phyloP scores from a whole-genome alignment of 2,888 invertebrate genomes.

The Drosophila testacea region DNA sequence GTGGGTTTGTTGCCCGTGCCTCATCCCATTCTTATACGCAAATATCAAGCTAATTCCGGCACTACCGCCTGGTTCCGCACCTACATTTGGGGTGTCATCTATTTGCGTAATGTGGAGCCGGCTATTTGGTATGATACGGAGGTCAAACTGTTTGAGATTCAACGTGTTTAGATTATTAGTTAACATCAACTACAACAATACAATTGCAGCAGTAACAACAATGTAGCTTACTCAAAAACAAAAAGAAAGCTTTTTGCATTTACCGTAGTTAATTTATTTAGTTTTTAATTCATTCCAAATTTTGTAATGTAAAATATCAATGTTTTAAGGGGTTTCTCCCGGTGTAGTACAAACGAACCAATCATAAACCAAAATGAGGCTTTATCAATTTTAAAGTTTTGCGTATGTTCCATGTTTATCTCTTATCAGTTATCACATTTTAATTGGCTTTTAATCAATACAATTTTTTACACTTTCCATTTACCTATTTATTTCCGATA shows the following conservation, averaged over 20 bases:
- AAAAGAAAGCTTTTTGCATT: conserved; percentile 70
- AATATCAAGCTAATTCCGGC: conserved; percentile 99
- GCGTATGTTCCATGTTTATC: conserved; percentile 31
- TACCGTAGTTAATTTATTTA: conserved; percentile 74
- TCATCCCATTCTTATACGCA: conserved; percentile 99
- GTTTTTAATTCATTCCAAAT: conserved; percentile 62
- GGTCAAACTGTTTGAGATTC: conserved; percentile 99
- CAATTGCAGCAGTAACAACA: conserved; percentile 19
- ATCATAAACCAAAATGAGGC: conserved; percentile 43
- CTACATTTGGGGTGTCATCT: conserved; percentile 99
- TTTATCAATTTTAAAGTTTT: conserved; percentile 48
- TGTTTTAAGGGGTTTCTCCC: conserved; percentile 35
- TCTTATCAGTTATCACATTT: conserved; percentile 27
- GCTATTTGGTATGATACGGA: conserved; percentile 99
- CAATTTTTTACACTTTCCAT: conserved; percentile 10
- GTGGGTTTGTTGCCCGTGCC: conserved; percentile 99
- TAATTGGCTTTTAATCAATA: conserved; percentile 33
- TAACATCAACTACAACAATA: conserved; percentile 29
- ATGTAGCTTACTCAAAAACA: conserved; percentile 47
- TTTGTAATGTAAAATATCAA: conserved; percentile 28
- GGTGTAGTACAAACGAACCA: conserved; percentile 9
- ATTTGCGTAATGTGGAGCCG: conserved; percentile 98
- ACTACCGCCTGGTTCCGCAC: conserved; percentile 99
- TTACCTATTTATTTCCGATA: conserved; percentile 12
- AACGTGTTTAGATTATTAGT: conserved; percentile 89